Conservation (phyloP, 2,113 vertebrate genomes). For the Anguilla rostrata region DNA sequence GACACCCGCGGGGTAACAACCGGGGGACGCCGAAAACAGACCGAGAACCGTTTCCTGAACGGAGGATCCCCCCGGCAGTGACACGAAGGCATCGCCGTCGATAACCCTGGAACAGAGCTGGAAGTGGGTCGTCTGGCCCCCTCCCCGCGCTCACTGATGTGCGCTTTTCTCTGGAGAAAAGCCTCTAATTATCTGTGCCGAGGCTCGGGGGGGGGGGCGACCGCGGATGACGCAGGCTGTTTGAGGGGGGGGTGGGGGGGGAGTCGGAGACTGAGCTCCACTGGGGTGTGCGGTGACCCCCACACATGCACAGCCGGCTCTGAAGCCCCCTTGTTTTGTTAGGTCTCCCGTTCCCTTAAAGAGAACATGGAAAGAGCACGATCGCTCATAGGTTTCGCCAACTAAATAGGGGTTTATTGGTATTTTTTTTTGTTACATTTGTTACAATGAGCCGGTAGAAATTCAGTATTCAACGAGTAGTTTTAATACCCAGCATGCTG, state of each 20-base stretch:
- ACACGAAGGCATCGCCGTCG: background rate
- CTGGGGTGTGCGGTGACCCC: background rate
- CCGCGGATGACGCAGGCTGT: background rate
- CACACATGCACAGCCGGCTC: background rate
- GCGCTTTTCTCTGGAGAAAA: background rate
- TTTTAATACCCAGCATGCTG: background rate
- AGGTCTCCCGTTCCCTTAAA: background rate
- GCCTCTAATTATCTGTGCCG: background rate
- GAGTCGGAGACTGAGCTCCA: too few species aligned
- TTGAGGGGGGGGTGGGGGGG: background rate
- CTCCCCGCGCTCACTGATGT: background rate
- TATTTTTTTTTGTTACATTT: background rate
- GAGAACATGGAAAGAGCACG: background rate
- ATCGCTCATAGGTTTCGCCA: too few species aligned
- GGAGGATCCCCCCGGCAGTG: background rate
- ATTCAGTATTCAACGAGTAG: background rate
- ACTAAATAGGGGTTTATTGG: too few species aligned
- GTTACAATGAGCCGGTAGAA: background rate
- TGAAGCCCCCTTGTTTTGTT: background rate
- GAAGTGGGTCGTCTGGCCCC: background rate
- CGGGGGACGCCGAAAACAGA: background rate
- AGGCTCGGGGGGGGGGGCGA: background rate
- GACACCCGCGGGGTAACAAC: background rate
- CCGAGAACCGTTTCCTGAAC: background rate
- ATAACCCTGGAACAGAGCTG: background rate